Evolutionary conservation across 2,113 vertebrate genomes (phyloP).

Genomic region (Peromyscus polionotus): DNA sequence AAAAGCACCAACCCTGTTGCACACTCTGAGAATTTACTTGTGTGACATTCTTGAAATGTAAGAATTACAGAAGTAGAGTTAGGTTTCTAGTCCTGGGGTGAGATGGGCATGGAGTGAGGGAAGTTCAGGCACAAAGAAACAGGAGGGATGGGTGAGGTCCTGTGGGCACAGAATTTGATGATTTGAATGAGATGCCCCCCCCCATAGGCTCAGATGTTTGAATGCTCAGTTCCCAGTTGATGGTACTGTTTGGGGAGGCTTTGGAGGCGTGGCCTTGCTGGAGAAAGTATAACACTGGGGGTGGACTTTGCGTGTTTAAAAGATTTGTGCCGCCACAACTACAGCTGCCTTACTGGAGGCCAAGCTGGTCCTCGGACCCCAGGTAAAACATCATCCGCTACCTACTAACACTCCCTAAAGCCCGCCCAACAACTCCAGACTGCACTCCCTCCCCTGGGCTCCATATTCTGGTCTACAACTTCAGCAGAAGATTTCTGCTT

Average conservation of each 20-base stretch:
- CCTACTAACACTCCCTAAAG: no score
- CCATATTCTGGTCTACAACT: no score
- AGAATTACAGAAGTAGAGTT: not conserved
- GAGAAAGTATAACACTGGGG: not conserved
- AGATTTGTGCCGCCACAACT: no score
- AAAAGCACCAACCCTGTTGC: not conserved
- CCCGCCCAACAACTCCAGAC: no score
- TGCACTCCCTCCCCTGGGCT: no score
- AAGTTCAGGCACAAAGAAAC: not conserved
- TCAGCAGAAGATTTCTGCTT: no score
- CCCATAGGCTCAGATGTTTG: not conserved
- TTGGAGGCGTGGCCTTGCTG: not conserved
- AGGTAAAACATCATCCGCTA: no score
- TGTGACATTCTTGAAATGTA: not conserved
- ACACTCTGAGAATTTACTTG: not conserved
- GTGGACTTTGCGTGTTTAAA: not conserved
- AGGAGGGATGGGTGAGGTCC: no score
- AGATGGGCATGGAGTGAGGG: fast-evolving
- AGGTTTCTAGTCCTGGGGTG: not conserved
- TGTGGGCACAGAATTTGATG: not conserved
- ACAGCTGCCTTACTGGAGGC: no score
- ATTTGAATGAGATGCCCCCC: not conserved
- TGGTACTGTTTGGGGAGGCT: not conserved
- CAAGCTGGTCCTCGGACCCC: no score
- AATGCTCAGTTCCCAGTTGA: not conserved